A percentile compares a stretch with the other conserved stretches of the same genome.
phyloP scores from a whole-genome alignment of 2,113 vertebrate genomes.

The Pedionomus torquatus region DNA sequence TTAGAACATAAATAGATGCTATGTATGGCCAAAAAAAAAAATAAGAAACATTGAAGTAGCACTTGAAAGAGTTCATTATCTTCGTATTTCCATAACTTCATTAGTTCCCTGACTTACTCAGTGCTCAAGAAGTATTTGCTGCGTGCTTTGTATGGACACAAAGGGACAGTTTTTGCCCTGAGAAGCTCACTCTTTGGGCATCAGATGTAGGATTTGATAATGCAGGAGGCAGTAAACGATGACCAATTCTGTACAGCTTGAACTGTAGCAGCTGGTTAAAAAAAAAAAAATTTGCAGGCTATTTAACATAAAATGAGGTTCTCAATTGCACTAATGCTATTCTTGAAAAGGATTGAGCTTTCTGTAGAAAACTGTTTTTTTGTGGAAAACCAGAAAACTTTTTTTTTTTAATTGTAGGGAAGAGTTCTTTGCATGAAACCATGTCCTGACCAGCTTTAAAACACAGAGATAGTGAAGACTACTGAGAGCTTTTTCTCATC shows the following conservation, averaged over 20 bases:
- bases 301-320: background rate
- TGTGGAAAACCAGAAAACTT: background rate
- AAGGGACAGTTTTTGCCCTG: background rate
- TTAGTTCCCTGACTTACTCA: background rate
- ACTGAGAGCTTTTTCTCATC: background rate
- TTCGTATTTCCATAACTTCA: background rate
- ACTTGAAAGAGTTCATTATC: background rate
- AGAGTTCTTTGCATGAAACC: background rate
- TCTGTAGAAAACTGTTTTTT: background rate
- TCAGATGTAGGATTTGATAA: background rate
- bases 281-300: background rate
- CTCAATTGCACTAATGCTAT: background rate
- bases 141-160: background rate
- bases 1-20: background rate
- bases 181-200: background rate
- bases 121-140: background rate
- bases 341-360: background rate
- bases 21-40: background rate
- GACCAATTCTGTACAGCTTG: background rate
- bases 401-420: background rate
- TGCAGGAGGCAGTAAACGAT: background rate
- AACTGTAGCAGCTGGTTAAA: background rate
- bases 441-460: slow-evolving; percentile 28
- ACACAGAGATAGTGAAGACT: background rate
- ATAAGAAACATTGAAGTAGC: background rate